A percentile compares a stretch with the other conserved stretches of the same genome.
These are phyloP conservation scores for Procambarus virginalis DNA, from an alignment of 1,140 invertebrate genomes.

Conservation along the genomic window DNA sequence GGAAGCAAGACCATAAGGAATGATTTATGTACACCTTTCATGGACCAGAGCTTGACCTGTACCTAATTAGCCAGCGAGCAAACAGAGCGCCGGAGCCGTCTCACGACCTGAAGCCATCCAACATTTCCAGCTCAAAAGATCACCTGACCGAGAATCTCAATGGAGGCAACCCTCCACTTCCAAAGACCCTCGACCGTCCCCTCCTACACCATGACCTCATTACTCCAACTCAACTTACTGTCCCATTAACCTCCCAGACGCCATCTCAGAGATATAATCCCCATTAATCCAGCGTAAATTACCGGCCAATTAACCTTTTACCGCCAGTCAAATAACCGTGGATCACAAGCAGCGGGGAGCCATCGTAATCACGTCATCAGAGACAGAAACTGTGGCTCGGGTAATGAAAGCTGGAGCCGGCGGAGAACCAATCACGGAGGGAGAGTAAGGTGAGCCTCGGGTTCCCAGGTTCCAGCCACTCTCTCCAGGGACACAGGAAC, in stretches of 20 bases:
- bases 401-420: neutral
- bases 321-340: neutral
- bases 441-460: neutral
- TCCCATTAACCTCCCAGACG: neutral
- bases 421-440: neutral
- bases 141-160: too few species aligned
- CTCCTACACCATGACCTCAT: neutral
- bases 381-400: neutral
- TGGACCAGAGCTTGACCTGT: too few species aligned
- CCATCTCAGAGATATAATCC: neutral
- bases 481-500: neutral
- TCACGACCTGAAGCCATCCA: too few species aligned
- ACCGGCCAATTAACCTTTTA: constrained; percentile 14
- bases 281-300: neutral
- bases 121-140: too few species aligned
- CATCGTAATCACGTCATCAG: constrained; percentile 5
- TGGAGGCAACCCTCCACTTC: too few species aligned
- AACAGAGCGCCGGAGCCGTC: too few species aligned
- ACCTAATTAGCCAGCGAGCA: too few species aligned
- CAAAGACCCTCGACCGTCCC: too few species aligned
- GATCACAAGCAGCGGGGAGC: neutral
- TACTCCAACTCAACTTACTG: neutral
- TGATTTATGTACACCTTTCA: too few species aligned
- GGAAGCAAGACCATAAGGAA: too few species aligned
- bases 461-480: neutral